Percentiles rank a stretch among this genome's conserved stretches.
Conservation (phyloP, 2,113 vertebrate species). For the Cephalopholis sonnerati region DNA sequence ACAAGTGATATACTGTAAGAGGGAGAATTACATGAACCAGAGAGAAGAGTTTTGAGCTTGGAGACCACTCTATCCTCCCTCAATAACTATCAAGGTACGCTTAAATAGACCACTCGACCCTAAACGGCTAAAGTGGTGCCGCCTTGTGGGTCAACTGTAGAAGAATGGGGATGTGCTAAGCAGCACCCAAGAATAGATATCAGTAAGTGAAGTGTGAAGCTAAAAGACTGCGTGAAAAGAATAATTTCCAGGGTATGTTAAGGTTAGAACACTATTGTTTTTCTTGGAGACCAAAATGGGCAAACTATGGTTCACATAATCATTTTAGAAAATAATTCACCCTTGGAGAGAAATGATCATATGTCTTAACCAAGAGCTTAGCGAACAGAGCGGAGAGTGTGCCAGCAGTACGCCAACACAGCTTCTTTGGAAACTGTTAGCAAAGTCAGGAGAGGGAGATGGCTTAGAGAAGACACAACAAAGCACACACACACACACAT, state of each 20-base stretch:
- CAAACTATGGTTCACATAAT: conserved; percentile 19
- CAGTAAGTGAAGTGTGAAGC: background rate
- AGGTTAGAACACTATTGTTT: background rate
- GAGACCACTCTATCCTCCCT: conserved; percentile 62
- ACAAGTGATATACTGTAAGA: conserved; percentile 51
- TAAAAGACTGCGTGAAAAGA: background rate
- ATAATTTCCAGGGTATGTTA: background rate
- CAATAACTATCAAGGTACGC: conserved; percentile 57
- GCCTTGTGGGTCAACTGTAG: conserved; percentile 34
- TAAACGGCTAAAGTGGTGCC: conserved; percentile 35
- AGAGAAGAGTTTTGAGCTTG: conserved; percentile 46
- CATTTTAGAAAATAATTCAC: conserved; percentile 43
- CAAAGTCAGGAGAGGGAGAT: conserved; percentile 34
- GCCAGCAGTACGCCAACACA: conserved; percentile 26
- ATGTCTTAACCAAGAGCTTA: conserved; percentile 36
- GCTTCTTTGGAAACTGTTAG: conserved; percentile 39
- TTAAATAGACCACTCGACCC: conserved; percentile 49
- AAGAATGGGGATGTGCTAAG: conserved; percentile 18
- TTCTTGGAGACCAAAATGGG: conserved; percentile 1
- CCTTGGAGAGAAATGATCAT: conserved; percentile 28
- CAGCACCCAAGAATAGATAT: conserved; percentile 5
- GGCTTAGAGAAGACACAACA: conserved; percentile 35
- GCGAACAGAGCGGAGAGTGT: conserved; percentile 6
- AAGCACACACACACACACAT: background rate
- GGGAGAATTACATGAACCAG: conserved; percentile 47